Percentiles rank a stretch among this genome's conserved stretches.
Conservation (phyloP, 1,140 invertebrate genomes). For the Calosoma granatense region DNA sequence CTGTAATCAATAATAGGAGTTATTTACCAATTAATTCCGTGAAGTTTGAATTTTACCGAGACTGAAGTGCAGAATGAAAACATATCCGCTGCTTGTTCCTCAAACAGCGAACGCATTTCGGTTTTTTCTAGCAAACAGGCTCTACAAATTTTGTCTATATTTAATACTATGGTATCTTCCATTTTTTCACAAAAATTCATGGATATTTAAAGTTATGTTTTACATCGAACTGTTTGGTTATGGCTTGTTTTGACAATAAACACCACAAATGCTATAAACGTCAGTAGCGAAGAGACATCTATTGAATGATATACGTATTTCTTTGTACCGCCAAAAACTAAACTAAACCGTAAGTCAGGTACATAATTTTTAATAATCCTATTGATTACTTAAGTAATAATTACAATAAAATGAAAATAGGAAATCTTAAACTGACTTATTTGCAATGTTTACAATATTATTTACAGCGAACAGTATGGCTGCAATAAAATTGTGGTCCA, state of each 20-base stretch:
- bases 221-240: not conserved
- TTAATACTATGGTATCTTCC: not conserved
- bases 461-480: no score
- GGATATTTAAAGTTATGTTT: not conserved
- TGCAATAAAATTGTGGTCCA: no score
- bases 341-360: no score
- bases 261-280: not conserved
- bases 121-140: constrained; percentile 19
- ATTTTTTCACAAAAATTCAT: not conserved
- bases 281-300: not conserved
- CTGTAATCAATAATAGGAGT: no score
- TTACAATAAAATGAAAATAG: no score
- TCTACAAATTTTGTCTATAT: constrained; percentile 20
- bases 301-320: no score
- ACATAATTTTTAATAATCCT: no score
- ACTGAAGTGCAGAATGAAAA: constrained; percentile 20
- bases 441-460: no score
- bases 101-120: constrained; percentile 17
- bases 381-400: no score
- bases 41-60: constrained; percentile 16
- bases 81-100: constrained; percentile 16
- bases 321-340: no score
- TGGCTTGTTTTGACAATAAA: not conserved
- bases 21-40: no score
- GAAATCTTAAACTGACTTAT: no score